Conservation (phyloP, 35 echinoderm and acorn worm species). For the Stichopus chloronotus region DNA sequence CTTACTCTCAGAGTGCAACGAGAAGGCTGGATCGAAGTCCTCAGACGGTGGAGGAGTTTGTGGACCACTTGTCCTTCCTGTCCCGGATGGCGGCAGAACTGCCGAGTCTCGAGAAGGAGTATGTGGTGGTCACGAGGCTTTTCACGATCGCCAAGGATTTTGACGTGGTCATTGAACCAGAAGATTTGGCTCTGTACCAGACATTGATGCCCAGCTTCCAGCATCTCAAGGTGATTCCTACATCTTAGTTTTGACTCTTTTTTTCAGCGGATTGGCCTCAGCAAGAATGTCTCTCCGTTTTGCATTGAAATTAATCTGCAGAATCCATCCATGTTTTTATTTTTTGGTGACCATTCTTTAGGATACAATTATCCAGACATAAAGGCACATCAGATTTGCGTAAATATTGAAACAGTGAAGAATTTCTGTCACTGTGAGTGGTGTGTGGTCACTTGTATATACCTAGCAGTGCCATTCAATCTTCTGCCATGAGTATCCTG, state of each 20-base stretch:
- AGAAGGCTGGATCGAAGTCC: conserved; percentile 91
- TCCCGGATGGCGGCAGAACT: conserved; percentile 78
- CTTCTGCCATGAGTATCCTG: too few species aligned
- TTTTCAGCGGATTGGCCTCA: not conserved
- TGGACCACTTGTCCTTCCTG: conserved; percentile 89
- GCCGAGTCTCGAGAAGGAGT: conserved; percentile 87
- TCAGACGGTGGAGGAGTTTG: conserved; percentile 92
- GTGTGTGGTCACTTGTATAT: too few species aligned
- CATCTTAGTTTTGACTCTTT: not conserved
- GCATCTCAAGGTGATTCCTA: conserved; percentile 87
- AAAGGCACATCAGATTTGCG: too few species aligned
- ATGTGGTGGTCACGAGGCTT: conserved; percentile 82
- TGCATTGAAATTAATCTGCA: too few species aligned
- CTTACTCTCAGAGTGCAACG: conserved; percentile 78
- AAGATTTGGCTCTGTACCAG: conserved; percentile 97
- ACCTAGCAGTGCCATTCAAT: too few species aligned
- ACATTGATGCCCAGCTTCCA: conserved; percentile 99
- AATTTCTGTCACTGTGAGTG: too few species aligned
- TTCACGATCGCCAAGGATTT: conserved; percentile 97
- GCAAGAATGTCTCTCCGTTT: too few species aligned
- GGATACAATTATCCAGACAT: too few species aligned
- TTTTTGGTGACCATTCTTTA: too few species aligned
- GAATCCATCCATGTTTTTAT: too few species aligned
- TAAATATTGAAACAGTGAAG: too few species aligned
- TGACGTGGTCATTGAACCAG: conserved; percentile 83